Conservation (phyloP, 2,113 vertebrate genomes). For the Limnothrissa miodon region DNA sequence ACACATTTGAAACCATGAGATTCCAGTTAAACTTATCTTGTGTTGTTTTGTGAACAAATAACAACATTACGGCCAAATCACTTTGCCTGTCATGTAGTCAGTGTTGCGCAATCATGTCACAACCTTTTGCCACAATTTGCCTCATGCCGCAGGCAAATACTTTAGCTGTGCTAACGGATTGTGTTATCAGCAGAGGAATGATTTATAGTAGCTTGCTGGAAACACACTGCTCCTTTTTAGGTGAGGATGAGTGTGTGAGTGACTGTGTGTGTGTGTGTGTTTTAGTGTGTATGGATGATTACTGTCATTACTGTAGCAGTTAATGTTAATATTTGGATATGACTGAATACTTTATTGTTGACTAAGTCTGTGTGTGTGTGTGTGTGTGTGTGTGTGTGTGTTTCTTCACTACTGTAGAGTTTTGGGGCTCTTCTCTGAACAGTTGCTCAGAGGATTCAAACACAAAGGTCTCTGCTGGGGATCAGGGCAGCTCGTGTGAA, state of each 20-base stretch:
- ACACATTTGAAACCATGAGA: too few relatives aligned
- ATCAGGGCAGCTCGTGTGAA: constrained; percentile 71
- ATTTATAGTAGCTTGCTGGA: too few relatives aligned
- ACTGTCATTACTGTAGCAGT: background rate
- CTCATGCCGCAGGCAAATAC: too few relatives aligned
- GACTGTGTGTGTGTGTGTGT: background rate
- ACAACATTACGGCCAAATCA: background rate
- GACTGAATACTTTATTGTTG: background rate
- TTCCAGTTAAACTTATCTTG: too few relatives aligned
- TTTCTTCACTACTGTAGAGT: constrained; percentile 75
- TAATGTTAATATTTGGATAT: background rate
- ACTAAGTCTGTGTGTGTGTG: background rate
- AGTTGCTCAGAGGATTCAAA: constrained; percentile 40
- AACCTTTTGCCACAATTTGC: too few relatives aligned
- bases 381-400: background rate
- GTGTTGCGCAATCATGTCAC: background rate
- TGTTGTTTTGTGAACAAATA: too few relatives aligned
- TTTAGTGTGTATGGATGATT: background rate
- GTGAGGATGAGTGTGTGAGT: background rate
- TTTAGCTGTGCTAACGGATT: background rate
- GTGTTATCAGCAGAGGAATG: background rate
- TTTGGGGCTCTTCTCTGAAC: constrained; percentile 85
- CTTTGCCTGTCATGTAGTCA: background rate
- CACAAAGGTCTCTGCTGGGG: constrained; percentile 31
- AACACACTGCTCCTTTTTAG: background rate